Base-by-base conservation (phyloP, 2,797 vertebrate genomes). In the Crax fasciolata region DNA sequence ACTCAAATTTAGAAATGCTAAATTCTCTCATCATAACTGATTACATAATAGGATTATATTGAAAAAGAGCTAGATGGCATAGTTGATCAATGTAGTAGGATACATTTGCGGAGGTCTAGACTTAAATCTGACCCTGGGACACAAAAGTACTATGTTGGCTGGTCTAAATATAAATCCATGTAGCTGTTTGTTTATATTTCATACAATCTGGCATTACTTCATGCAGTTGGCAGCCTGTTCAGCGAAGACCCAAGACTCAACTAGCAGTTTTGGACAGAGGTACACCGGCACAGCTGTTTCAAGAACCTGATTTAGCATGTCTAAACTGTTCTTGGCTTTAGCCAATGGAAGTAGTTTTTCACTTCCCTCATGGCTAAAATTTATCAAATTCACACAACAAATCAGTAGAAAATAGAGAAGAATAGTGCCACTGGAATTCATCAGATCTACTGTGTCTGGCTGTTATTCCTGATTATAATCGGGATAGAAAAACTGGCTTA, bases 211-310 rank as follows among this genome's bases (percentile, higher is more conserved):
- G 91, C 95, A 91, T 18, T 57, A 32, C 13, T 91, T 85, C 25
- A 14, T 55, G 24, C 38, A 85, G 44, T 61, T 98, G 97, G 94
- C 81, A 88, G 55, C 14, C 20, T 73, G 39, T 57, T 85, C 67
- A 93, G 39, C 21, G 32, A 95, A 93, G 93, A 87, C 85, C 73
- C 91, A 95, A 94, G 93, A 87, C 87, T 92, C 91, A 82, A 62
- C 75, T 51, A 93, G 62, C 43, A 54, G 20, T 88, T 97, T 97
- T 97, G 97, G 96, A 95, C 9, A 25, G 84, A 96, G n/a, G 68
- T 96, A 13, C 44, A 46, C 17, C 89, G 92, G 74, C 97, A 96
- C 94, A 98, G 96, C 90, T 98, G 94, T 97, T 92, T 94, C 71
- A 72, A 93, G n/a, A 74, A 96, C 76, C 87, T 95, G 84, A 94